phyloP scores from a whole-genome alignment of 2,888 invertebrate species.

The Fragum fragum region DNA sequence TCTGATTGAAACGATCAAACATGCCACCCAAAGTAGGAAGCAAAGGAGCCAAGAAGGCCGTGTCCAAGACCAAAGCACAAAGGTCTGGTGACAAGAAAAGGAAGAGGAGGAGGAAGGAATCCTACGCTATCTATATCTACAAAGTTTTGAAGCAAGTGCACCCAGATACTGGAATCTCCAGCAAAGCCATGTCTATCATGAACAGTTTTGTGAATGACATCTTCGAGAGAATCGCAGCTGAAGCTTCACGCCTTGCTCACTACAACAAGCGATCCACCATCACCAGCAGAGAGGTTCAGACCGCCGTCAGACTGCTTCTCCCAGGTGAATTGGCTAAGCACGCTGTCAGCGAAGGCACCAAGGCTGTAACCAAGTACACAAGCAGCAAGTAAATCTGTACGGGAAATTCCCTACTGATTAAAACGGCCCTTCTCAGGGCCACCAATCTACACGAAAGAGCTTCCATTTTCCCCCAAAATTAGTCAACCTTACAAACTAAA shows the following conservation, averaged over 20 bases:
- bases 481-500: too few relatives aligned
- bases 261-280: conserved; percentile 86
- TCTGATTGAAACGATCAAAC: too few relatives aligned
- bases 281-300: conserved; percentile 91
- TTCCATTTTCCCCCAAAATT: neutral
- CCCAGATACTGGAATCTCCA: conserved; percentile 81
- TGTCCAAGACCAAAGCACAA: conserved; percentile 72
- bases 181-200: conserved; percentile 72
- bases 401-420: neutral
- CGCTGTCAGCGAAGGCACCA: conserved; percentile 87
- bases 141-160: conserved; percentile 83
- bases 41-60: conserved; percentile 76
- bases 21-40: neutral
- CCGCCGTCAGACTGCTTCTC: conserved; percentile 90
- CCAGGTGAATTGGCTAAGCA: conserved; percentile 92
- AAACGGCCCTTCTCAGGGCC: conserved; percentile 43
- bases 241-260: conserved; percentile 73
- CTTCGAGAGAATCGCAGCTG: conserved; percentile 77
- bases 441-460: neutral
- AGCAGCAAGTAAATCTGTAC: conserved; percentile 70
- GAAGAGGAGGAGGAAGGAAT: conserved; percentile 75
- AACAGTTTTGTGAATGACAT: conserved; percentile 84
- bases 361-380: conserved; percentile 85
- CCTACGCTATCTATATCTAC: conserved; percentile 80
- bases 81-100: conserved; percentile 79